These are phyloP conservation scores for Cristatella mucedo DNA, from an alignment of 2,888 invertebrate species.

Conservation along the genomic window DNA sequence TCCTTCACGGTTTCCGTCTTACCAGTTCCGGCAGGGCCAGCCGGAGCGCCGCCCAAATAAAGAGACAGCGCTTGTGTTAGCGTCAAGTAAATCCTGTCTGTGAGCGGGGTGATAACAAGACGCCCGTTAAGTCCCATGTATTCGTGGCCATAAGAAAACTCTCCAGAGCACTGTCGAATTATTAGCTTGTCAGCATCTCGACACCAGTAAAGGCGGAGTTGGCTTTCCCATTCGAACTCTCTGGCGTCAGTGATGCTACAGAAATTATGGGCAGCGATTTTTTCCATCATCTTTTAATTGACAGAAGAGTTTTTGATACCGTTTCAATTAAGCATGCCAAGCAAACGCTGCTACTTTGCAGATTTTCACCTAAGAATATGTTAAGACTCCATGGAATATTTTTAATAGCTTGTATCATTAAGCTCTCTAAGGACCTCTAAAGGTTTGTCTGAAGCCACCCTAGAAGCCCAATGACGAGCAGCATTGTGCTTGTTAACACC, in stretches of 20 bases:
- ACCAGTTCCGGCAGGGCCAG: conserved; percentile 11
- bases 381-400: no score
- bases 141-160: conserved; percentile 13
- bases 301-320: no score
- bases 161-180: conserved; percentile 12
- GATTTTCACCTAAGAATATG: no score
- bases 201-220: conserved; percentile 12
- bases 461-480: no score
- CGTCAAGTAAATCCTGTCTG: conserved; percentile 12
- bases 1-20: conserved; percentile 13
- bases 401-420: no score
- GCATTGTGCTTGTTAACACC: no score
- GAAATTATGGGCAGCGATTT: no score
- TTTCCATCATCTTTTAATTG: no score
- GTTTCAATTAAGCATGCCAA: no score
- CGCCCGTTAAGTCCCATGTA: conserved; percentile 13
- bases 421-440: no score
- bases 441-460: no score
- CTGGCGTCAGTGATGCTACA: conserved; percentile 10
- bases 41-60: conserved; percentile 12
- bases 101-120: conserved; percentile 13
- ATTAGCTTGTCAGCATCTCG: conserved; percentile 10
- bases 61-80: conserved; percentile 14
- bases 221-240: conserved; percentile 14
- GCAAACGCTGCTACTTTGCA: no score